Evolutionary conservation across 2,113 vertebrate species (phyloP).

Genomic region (Periophthalmodon schlosseri): DNA sequence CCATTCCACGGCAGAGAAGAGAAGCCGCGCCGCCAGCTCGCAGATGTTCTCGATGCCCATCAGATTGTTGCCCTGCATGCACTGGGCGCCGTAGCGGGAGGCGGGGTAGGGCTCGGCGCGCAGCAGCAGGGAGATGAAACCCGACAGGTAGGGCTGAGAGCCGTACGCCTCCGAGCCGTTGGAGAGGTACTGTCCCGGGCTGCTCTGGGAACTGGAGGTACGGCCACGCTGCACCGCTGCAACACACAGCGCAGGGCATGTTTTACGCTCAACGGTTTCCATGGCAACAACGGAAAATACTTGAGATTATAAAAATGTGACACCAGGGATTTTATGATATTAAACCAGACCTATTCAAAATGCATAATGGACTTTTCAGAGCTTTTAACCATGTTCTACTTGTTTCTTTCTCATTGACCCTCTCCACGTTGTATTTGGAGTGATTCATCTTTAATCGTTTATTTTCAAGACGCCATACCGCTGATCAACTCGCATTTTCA

Average conservation of each 20-base stretch:
- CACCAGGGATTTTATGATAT: too few species aligned
- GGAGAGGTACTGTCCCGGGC: conserved; percentile 81
- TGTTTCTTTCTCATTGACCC: too few species aligned
- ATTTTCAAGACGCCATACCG: too few species aligned
- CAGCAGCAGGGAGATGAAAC: conserved; percentile 85
- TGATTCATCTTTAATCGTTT: too few species aligned
- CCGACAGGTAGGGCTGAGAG: conserved; percentile 81
- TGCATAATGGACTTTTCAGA: too few species aligned
- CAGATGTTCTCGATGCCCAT: conserved; percentile 89
- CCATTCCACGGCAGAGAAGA: conserved; percentile 88
- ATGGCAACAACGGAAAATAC: too few species aligned
- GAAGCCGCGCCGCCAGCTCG: conserved; percentile 84
- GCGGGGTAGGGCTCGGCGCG: conserved; percentile 86
- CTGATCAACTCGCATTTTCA: too few species aligned
- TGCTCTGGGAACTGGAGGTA: conserved; percentile 79
- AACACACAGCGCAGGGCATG: neutral
- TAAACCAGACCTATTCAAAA: too few species aligned
- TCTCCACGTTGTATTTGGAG: too few species aligned
- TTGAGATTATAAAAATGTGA: too few species aligned
- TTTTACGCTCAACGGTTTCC: too few species aligned
- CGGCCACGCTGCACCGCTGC: conserved; percentile 86
- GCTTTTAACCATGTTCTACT: too few species aligned
- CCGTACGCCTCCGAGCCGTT: conserved; percentile 81
- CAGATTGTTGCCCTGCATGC: conserved; percentile 84
- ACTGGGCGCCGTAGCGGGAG: conserved; percentile 83